Evolutionary conservation across 2,797 vertebrate species (phyloP).

Genomic region (Salarias fasciatus): DNA sequence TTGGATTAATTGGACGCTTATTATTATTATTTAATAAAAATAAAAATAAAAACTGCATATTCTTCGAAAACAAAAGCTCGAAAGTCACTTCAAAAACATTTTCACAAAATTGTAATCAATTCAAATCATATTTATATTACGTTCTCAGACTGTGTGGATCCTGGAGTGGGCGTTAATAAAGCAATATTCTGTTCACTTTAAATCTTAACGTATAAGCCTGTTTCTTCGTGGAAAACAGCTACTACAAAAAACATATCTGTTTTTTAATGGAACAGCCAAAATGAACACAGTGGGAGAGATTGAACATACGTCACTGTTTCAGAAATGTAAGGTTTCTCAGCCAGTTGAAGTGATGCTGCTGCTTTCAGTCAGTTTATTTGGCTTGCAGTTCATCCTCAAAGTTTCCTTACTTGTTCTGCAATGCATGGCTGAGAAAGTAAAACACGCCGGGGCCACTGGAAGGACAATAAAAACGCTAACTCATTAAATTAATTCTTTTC

Average conservation of each 20-base stretch:
- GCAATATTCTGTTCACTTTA: too few relatives aligned
- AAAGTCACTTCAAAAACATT: neutral
- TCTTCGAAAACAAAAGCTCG: too few relatives aligned
- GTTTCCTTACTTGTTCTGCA: conserved; percentile 52
- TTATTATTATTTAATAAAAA: too few relatives aligned
- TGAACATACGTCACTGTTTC: neutral
- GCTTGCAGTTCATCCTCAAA: conserved; percentile 68
- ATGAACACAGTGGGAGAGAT: too few relatives aligned
- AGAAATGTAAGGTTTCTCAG: conserved; percentile 35
- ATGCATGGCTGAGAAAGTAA: conserved; percentile 52
- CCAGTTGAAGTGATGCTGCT: conserved; percentile 44
- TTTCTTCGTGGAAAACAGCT: too few relatives aligned
- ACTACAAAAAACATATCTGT: too few relatives aligned
- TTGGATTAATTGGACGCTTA: neutral
- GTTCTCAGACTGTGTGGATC: too few relatives aligned
- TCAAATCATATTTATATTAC: too few relatives aligned
- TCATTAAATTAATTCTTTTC: conserved; percentile 32
- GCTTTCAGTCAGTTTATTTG: conserved; percentile 67
- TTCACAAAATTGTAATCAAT: neutral
- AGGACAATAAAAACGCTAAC: conserved; percentile 19
- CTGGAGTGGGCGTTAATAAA: too few relatives aligned
- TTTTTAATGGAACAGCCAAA: too few relatives aligned
- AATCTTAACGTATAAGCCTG: too few relatives aligned
- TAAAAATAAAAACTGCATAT: too few relatives aligned
- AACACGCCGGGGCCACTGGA: conserved; percentile 41